phyloP scores from a whole-genome alignment of 2,797 vertebrate genomes.

The Moxostoma hubbsi region DNA sequence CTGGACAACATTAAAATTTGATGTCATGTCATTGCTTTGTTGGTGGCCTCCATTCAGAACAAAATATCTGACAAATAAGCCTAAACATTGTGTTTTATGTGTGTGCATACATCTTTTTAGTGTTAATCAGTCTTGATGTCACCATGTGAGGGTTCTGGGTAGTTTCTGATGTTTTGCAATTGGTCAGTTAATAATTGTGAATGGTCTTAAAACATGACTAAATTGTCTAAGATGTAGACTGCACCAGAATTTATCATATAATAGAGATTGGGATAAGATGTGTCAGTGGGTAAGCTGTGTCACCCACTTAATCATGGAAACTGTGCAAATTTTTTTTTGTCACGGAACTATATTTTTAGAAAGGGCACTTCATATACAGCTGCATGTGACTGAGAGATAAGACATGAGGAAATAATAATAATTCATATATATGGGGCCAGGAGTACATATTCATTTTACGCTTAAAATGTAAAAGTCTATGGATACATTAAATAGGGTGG shows the following conservation, averaged over 20 bases:
- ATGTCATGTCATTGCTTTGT: slow-evolving; percentile 15
- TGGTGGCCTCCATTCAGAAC: slow-evolving; percentile 1
- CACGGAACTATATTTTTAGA: too few relatives aligned
- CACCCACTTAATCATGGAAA: background rate
- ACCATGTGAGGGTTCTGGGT: background rate
- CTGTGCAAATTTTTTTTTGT: background rate
- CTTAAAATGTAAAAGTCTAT: too few relatives aligned
- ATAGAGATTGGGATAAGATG: background rate
- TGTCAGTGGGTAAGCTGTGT: background rate
- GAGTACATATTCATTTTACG: too few relatives aligned
- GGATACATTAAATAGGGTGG: too few relatives aligned
- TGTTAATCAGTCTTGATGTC: background rate
- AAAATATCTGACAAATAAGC: background rate
- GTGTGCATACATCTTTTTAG: background rate
- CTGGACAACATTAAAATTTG: background rate
- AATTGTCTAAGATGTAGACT: background rate
- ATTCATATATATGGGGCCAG: too few relatives aligned
- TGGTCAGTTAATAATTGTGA: background rate
- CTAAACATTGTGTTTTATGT: background rate
- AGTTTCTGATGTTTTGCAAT: slow-evolving; percentile 1
- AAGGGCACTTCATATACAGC: too few relatives aligned
- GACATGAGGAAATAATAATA: too few relatives aligned
- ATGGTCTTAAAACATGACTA: slow-evolving; percentile 1
- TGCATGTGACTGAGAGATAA: too few relatives aligned
- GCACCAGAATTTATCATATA: background rate